A percentile compares a stretch with the other conserved stretches of the same genome.
These are phyloP conservation scores for Drosophila guanche DNA, from an alignment of 1,140 invertebrate genomes.

Conservation along the genomic window DNA sequence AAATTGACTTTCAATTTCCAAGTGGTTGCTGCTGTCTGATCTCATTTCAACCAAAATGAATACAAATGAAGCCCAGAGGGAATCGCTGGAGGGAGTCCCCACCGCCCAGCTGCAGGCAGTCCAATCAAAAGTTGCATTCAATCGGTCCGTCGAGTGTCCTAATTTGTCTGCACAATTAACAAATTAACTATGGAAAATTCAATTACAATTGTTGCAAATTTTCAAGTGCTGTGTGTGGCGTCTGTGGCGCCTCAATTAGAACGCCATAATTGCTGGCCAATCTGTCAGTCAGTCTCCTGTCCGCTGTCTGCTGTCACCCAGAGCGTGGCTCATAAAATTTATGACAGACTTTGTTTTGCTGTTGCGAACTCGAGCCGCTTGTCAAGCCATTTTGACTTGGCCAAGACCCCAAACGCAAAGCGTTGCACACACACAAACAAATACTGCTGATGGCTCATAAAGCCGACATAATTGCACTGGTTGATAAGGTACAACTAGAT, in stretches of 20 bases:
- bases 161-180: constrained; percentile 31
- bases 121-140: neutral
- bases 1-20: constrained; percentile 60
- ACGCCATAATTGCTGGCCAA: constrained; percentile 31
- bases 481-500: too few relatives aligned
- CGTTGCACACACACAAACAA: too few relatives aligned
- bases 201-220: constrained; percentile 30
- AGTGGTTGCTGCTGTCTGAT: neutral
- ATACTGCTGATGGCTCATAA: too few relatives aligned
- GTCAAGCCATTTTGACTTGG: constrained; percentile 35
- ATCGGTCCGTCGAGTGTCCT: constrained; percentile 8
- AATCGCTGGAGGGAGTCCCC: neutral
- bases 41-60: neutral
- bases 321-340: constrained; percentile 50
- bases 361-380: too few relatives aligned
- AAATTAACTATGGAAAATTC: constrained; percentile 58
- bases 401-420: constrained; percentile 63
- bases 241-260: constrained; percentile 52
- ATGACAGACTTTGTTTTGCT: constrained; percentile 26
- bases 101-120: neutral
- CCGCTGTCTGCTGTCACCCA: constrained; percentile 11
- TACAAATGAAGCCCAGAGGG: constrained; percentile 10
- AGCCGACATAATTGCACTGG: too few relatives aligned
- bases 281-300: constrained; percentile 14
- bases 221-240: neutral